Evolutionary conservation across 2,797 vertebrate species (phyloP).

Genomic region (Lateolabrax maculatus): DNA sequence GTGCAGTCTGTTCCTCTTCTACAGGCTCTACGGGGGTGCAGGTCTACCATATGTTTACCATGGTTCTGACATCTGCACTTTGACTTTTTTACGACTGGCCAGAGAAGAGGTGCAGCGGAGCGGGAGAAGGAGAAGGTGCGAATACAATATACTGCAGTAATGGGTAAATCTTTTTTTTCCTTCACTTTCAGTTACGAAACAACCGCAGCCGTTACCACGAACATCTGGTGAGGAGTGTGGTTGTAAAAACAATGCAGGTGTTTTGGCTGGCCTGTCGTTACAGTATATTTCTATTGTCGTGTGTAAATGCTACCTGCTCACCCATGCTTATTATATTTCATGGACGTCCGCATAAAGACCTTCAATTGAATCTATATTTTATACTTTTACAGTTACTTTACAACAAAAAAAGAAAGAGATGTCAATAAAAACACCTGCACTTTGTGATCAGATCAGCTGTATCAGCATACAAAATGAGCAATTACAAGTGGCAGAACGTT

Average conservation of each 20-base stretch:
- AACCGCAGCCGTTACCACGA: not conserved
- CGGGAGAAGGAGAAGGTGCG: not conserved
- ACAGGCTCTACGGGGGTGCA: constrained; percentile 4
- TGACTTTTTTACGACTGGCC: constrained; percentile 50
- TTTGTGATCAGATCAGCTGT: constrained; percentile 25
- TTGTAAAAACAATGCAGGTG: not conserved
- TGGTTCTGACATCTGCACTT: constrained; percentile 25
- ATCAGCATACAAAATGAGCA: constrained; percentile 14
- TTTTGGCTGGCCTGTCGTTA: not conserved
- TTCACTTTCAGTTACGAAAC: not conserved
- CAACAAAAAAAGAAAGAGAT: constrained; percentile 8
- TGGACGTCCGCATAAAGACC: not conserved
- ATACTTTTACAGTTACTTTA: not conserved
- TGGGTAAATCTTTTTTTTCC: not conserved
- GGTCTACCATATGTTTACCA: constrained; percentile 34
- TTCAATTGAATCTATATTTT: not conserved
- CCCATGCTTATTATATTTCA: not conserved
- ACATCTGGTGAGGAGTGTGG: not conserved
- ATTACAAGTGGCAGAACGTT: constrained; percentile 17
- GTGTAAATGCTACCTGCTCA: not conserved
- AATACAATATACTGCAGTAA: not conserved
- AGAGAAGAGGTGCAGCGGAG: constrained; percentile 4
- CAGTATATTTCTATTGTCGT: not conserved
- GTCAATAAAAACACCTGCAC: constrained; percentile 7
- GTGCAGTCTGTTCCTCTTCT: constrained; percentile 15